Conservation (phyloP, 2,888 invertebrate species). For the Anagyrus pseudococci region DNA sequence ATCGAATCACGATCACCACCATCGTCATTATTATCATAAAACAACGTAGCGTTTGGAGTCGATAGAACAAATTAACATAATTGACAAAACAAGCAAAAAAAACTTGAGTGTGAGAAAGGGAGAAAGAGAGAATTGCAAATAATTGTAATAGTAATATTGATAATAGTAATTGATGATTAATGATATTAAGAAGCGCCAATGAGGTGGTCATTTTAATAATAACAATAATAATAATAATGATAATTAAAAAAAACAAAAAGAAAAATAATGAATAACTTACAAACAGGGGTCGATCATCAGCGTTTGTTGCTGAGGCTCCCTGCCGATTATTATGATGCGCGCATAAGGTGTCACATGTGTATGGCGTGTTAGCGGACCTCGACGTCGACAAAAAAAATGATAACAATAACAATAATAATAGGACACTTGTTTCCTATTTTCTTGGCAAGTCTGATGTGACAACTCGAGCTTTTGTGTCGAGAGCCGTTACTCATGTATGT, state of each 20-base stretch:
- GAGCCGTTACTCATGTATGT: constrained; percentile 27
- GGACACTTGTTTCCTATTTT: constrained; percentile 32
- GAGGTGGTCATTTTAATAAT: constrained; percentile 2
- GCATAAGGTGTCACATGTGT: constrained; percentile 19
- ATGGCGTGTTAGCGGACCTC: constrained; percentile 32
- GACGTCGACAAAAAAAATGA: constrained; percentile 35
- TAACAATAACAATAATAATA: constrained; percentile 36
- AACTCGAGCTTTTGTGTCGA: constrained; percentile 34
- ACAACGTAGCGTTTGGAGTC: too few relatives aligned
- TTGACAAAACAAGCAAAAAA: constrained; percentile 1
- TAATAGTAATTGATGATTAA: constrained; percentile 16
- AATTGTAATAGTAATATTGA: constrained; percentile 26
- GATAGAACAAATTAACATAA: neutral
- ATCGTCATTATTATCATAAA: constrained; percentile 12
- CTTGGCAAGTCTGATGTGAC: constrained; percentile 24
- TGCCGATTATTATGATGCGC: constrained; percentile 14
- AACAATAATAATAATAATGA: constrained; percentile 11
- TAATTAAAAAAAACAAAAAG: neutral
- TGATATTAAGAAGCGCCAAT: constrained; percentile 2
- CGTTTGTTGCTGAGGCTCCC: constrained; percentile 5
- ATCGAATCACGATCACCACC: constrained; percentile 7
- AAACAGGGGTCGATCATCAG: constrained; percentile 17
- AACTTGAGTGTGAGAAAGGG: constrained; percentile 38
- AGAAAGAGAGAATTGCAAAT: constrained; percentile 31
- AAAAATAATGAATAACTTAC: constrained; percentile 15